phyloP scores from a whole-genome alignment of 2,113 vertebrate genomes.

The Emberiza fucata region DNA sequence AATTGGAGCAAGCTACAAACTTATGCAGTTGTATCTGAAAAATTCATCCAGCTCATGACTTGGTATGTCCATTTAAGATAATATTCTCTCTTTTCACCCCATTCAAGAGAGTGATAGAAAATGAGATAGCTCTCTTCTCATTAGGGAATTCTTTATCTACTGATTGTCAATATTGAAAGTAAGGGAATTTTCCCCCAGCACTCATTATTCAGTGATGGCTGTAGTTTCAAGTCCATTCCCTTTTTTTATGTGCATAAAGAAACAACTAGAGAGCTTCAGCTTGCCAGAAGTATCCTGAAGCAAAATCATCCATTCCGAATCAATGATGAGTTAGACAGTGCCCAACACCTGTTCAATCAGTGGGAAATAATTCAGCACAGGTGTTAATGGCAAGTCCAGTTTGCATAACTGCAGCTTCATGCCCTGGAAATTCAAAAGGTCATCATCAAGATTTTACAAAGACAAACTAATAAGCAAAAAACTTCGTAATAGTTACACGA shows the following conservation, averaged over 20 bases:
- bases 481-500: background rate
- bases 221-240: background rate
- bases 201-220: background rate
- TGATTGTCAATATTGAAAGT: background rate
- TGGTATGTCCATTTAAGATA: background rate
- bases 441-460: background rate
- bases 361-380: background rate
- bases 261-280: background rate
- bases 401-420: background rate
- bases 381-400: background rate
- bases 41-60: background rate
- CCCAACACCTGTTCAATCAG: constrained; percentile 6
- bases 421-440: background rate
- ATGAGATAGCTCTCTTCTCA: background rate
- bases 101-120: background rate
- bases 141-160: background rate
- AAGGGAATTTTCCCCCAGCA: background rate
- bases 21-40: background rate
- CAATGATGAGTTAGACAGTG: background rate
- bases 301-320: background rate
- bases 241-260: background rate
- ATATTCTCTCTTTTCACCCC: background rate
- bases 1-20: background rate
- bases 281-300: background rate
- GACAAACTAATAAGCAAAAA: background rate